Base-by-base conservation (phyloP, 1,140 invertebrate species). In the Pseudoatta argentina region DNA sequence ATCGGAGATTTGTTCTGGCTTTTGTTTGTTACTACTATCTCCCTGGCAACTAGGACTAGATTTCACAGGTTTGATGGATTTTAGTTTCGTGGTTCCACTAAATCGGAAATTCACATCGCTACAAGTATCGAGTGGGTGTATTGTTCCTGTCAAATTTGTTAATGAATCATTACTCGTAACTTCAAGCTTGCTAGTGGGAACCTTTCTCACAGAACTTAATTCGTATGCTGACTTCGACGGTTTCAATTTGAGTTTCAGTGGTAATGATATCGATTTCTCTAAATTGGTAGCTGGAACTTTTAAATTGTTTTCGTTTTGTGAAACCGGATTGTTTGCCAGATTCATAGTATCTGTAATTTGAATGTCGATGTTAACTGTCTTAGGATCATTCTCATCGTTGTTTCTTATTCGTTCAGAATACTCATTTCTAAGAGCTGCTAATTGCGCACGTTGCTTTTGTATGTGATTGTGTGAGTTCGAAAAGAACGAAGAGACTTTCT, bases 391-490 rank as follows among this genome's bases (percentile, higher is more conserved):
- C 27, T 95, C 94, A 48, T 95, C 94, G 21, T 89, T 91, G 7
- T 81, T 89, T 8, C 34, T 76, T 10, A 86, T 27, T 66, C 89
- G 87, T 21, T 82, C 87, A 67, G 67, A 67, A 8, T 90, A 90
- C 24, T 93, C 93, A 21, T 86, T 92, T 27, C 93, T 91, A 0
- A 94, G 88, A 1, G 94, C 93, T 0, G 91, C 93, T 24, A 94
- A 91, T 85, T 94, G 92, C 39, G 92, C 92, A 5, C 94, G 92
- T 79, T 96, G 96, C 82, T 96, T 96, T 8, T 96, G 93, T 55
- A 97, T 97, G 79, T 97, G 96, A 91, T 96, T 96, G 90, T 97
- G 96, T 6, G 96, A 96, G 86, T 95, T 96, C 0, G 96, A 96
- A 71, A 97, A 97, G 86, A 96, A 97, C 0, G 96, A 96, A 0